Conservation (phyloP, 1,140 invertebrate species). For the Brachionus paranguensis region DNA sequence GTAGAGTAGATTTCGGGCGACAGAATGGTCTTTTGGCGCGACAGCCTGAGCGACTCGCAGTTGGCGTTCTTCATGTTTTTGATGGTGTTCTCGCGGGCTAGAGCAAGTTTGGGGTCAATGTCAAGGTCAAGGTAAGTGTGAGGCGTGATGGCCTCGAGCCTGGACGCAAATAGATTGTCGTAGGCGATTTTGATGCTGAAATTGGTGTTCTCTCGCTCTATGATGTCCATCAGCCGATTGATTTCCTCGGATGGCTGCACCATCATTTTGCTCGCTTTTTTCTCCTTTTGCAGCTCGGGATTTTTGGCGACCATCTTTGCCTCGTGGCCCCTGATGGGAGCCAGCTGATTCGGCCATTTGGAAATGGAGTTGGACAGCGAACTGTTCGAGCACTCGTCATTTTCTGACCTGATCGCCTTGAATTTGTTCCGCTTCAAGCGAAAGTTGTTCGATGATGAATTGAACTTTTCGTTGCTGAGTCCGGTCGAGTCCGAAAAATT, state of each 20-base stretch:
- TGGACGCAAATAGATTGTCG: not conserved
- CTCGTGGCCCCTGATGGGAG: not conserved
- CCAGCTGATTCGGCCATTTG: conserved; percentile 12
- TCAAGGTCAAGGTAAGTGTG: conserved; percentile 22
- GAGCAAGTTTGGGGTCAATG: not conserved
- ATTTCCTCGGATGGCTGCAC: not conserved
- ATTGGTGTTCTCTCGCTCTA: conserved; percentile 8
- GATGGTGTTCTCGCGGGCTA: not conserved
- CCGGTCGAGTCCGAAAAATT: not conserved
- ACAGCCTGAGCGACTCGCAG: not conserved
- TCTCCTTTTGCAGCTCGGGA: not conserved
- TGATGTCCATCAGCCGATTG: not conserved
- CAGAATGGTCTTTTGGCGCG: not conserved
- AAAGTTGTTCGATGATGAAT: not conserved
- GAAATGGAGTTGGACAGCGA: not conserved
- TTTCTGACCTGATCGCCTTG: not conserved
- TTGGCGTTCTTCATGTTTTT: not conserved
- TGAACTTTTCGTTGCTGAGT: conserved; percentile 15
- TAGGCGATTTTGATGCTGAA: conserved; percentile 22
- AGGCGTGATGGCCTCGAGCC: not conserved
- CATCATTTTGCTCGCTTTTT: not conserved
- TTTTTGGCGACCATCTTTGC: not conserved
- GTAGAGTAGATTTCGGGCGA: not conserved
- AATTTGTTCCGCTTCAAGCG: not conserved
- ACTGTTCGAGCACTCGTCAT: not conserved